These are phyloP conservation scores for Pachyseris speciosa DNA, from an alignment of 64 coral and sea anemone genomes.

Conservation along the genomic window DNA sequence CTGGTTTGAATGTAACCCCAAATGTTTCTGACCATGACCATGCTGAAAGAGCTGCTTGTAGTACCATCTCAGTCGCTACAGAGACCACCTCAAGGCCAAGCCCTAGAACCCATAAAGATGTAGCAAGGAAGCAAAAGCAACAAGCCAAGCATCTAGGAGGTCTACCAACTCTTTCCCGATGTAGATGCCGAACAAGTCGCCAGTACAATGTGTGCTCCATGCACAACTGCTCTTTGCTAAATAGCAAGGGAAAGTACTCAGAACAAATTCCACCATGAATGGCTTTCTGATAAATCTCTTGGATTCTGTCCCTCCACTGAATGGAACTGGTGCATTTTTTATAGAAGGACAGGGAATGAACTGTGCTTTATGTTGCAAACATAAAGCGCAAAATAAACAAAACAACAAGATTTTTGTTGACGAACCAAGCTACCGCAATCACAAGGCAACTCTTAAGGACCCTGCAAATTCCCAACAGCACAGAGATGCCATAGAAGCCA, in stretches of 20 bases:
- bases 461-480: background rate
- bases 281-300: background rate
- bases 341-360: background rate
- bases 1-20: background rate
- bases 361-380: background rate
- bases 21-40: slow-evolving; percentile 1
- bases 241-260: background rate
- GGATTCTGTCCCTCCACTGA: background rate
- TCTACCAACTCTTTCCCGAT: background rate
- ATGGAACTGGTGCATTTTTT: background rate
- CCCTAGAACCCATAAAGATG: background rate
- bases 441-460: background rate
- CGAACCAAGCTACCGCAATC: background rate
- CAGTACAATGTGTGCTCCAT: slow-evolving; percentile 1
- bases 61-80: background rate
- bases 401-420: background rate
- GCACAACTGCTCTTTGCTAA: background rate
- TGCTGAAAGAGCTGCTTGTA: background rate
- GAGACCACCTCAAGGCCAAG: background rate
- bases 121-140: background rate
- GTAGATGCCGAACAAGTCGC: background rate
- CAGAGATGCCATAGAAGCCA: background rate
- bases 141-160: background rate
- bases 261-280: background rate
- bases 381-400: background rate